phyloP scores from a whole-genome alignment of 2,888 invertebrate species.

The Ochlodes sylvanus region DNA sequence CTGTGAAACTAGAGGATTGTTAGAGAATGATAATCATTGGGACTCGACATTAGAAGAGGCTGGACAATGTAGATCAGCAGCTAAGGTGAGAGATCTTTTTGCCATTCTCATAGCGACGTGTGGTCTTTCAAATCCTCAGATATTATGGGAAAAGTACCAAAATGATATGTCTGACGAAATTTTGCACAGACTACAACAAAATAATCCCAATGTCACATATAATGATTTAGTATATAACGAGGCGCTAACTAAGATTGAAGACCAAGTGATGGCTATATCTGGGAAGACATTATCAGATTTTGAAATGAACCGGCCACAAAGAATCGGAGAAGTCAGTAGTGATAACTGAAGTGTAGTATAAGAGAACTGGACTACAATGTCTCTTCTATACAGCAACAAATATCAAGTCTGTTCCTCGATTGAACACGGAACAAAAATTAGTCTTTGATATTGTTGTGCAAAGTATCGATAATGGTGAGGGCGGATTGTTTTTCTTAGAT shows the following conservation, averaged over 20 bases:
- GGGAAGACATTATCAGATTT: constrained; percentile 8
- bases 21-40: too few relatives aligned
- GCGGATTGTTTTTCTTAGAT: constrained; percentile 9
- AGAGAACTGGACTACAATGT: constrained; percentile 11
- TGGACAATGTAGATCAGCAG: neutral
- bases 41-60: too few relatives aligned
- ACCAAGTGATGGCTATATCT: neutral
- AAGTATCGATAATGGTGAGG: too few relatives aligned
- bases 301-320: constrained; percentile 8
- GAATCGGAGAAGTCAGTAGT: constrained; percentile 10
- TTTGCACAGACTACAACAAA: neutral
- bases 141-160: neutral
- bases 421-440: too few relatives aligned
- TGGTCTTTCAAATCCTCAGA: neutral
- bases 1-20: too few relatives aligned
- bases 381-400: neutral
- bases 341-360: too few relatives aligned
- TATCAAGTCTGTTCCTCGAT: too few relatives aligned
- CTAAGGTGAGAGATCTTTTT: neutral
- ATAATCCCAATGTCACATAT: too few relatives aligned
- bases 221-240: neutral
- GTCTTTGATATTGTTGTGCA: too few relatives aligned
- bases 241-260: constrained; percentile 6
- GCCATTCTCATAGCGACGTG: neutral
- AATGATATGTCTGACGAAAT: neutral